Conservation (phyloP, 2,113 vertebrate genomes). For the Gyps fulvus region DNA sequence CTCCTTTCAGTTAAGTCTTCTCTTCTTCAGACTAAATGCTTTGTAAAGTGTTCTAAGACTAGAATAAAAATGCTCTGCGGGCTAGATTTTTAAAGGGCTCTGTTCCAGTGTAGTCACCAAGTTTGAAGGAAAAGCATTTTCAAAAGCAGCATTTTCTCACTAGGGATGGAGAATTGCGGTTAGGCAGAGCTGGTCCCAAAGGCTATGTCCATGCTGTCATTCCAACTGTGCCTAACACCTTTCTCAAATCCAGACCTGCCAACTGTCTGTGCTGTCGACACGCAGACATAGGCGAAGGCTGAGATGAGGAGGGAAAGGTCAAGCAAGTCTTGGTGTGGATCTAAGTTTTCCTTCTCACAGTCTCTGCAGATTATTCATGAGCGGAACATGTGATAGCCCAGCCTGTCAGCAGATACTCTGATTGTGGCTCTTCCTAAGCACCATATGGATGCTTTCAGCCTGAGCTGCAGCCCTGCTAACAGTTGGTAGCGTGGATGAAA, state of each 20-base stretch:
- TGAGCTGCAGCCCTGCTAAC: conserved; percentile 42
- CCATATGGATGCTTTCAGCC: conserved; percentile 67
- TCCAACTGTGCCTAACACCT: conserved; percentile 63
- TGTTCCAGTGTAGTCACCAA: not conserved
- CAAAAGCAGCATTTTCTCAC: conserved; percentile 12
- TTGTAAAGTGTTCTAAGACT: not conserved
- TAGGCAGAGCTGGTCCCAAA: conserved; percentile 16
- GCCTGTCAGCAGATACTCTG: conserved; percentile 65
- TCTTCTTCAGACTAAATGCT: not conserved
- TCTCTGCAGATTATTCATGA: conserved; percentile 64
- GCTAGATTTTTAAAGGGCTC: conserved; percentile 1
- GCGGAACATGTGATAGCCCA: conserved; percentile 53
- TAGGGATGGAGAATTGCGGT: not conserved
- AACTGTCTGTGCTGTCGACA: conserved; percentile 59
- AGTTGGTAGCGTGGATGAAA: not conserved
- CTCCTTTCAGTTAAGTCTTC: not conserved
- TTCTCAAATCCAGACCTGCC: conserved; percentile 36
- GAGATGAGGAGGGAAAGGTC: conserved; percentile 31
- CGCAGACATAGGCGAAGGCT: not conserved
- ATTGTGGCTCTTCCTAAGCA: conserved; percentile 54
- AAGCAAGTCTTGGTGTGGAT: not conserved
- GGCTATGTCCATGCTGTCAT: conserved; percentile 57
- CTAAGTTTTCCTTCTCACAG: conserved; percentile 56
- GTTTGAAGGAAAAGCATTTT: not conserved
- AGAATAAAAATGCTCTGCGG: not conserved